phyloP scores from a whole-genome alignment of 2,888 invertebrate genomes.

The Pyrrhia umbra region DNA sequence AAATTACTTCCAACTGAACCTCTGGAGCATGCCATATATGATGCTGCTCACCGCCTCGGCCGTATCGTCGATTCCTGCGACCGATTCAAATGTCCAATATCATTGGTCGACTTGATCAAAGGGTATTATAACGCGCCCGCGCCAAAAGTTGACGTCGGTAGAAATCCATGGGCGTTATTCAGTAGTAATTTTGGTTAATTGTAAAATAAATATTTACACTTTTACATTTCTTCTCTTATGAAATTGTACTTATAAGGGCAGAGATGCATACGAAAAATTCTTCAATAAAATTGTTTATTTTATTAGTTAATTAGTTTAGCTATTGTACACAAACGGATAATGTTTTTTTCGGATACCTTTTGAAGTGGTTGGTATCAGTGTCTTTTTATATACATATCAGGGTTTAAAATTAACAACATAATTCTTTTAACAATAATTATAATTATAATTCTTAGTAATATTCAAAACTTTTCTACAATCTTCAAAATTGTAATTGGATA shows the following conservation, averaged over 20 bases:
- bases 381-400: no score
- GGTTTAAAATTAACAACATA: no score
- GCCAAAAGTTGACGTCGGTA: constrained; percentile 61
- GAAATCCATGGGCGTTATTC: constrained; percentile 71
- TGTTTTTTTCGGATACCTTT: no score
- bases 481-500: no score
- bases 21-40: constrained; percentile 91
- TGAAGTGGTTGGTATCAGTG: no score
- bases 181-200: constrained; percentile 70
- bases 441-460: no score
- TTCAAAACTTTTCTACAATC: no score
- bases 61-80: constrained; percentile 84
- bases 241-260: constrained; percentile 19
- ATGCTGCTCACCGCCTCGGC: constrained; percentile 88
- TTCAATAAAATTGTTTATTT: no score
- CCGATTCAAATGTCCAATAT: constrained; percentile 91
- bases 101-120: constrained; percentile 92
- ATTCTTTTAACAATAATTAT: no score
- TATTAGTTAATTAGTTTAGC: no score
- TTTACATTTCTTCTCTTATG: constrained; percentile 28
- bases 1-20: constrained; percentile 91
- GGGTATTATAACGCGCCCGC: constrained; percentile 86
- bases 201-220: not conserved
- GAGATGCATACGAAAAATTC: not conserved
- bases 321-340: no score